phyloP scores from a whole-genome alignment of 1,140 invertebrate genomes.

The Cotesia typhae region DNA sequence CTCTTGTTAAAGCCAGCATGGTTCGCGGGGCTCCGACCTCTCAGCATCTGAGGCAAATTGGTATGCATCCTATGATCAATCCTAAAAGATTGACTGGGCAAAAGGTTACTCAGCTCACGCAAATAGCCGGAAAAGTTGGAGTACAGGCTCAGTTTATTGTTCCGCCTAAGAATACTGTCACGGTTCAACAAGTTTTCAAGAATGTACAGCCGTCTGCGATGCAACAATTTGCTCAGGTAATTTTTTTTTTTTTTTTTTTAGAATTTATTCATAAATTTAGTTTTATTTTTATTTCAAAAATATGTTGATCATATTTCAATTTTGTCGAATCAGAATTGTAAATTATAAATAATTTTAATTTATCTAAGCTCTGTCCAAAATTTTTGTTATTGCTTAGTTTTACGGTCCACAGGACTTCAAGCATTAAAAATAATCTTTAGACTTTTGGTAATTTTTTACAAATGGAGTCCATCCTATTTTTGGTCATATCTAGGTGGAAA shows the following conservation, averaged over 20 bases:
- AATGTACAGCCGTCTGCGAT: conserved; percentile 68
- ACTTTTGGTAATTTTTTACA: no score
- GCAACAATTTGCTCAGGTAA: conserved; percentile 66
- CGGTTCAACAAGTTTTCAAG: conserved; percentile 80
- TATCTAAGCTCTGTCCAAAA: no score
- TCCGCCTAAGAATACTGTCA: conserved; percentile 72
- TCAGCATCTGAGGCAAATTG: conserved; percentile 74
- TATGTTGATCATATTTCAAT: no score
- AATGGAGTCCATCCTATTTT: no score
- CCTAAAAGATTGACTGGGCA: conserved; percentile 71
- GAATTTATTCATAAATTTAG: neutral
- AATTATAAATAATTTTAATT: no score
- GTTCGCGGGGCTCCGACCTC: conserved; percentile 67
- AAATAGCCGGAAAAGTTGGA: conserved; percentile 65
- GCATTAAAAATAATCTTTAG: no score
- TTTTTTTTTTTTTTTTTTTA: conserved; percentile 38
- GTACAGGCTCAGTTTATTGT: conserved; percentile 72
- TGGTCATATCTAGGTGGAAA: no score
- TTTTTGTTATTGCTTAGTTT: no score
- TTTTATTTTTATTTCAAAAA: no score
- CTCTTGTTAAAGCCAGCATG: conserved; percentile 69
- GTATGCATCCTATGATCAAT: conserved; percentile 74
- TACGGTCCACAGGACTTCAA: no score
- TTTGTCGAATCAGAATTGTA: no score
- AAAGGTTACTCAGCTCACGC: conserved; percentile 70